Base-by-base conservation (phyloP, 2,113 vertebrate genomes). In the Abramis brama region DNA sequence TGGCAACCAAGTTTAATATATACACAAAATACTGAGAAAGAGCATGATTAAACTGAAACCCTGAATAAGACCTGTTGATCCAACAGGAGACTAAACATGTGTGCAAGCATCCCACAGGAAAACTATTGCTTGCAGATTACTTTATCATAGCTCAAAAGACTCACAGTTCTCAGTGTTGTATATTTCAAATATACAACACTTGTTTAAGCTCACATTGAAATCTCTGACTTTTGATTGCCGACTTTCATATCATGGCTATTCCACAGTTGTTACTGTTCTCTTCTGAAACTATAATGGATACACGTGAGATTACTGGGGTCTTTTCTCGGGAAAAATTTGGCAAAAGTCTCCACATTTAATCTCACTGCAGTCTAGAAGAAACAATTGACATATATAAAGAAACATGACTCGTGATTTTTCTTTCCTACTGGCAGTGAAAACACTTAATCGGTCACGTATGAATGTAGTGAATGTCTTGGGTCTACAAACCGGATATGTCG, bases 401-500 rank as follows among this genome's bases (percentile, higher is more conserved):
- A 19, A 59, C 5, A 52, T 19, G 9, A 78, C 23, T 33, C 0
- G 27, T 64, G 59, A 45, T 66, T 66, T 62, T 45, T 23, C 13
- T 25, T 8, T n/a, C 57, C 57, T 62, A n/a, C 78, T 62, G 21
- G 55, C 77, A 60, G 33, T 62, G 21, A n/a, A 79, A 43, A 62
- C 57, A 62, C 27, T 55, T 79, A 23, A 81, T 81, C 59, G 15
- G 59, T 64, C 79, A 66, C 9, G 60, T 81, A 60, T 39, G 43
- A 81, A 66, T 47, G 9, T 12, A 50, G 60, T 12, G 25, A 82
- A 82, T 2, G 6, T 45, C 79, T 50, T 39, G 5, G 45, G 60
- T 82, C 45, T 82, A 50, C 25, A 82, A 68, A 70, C 45, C 79
- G 62, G 79, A 82, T 82, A 70, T 82, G 62, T 82, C 62, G 62